Base-by-base conservation (phyloP, 2,888 invertebrate species). In the Halictus quadricinctus region DNA sequence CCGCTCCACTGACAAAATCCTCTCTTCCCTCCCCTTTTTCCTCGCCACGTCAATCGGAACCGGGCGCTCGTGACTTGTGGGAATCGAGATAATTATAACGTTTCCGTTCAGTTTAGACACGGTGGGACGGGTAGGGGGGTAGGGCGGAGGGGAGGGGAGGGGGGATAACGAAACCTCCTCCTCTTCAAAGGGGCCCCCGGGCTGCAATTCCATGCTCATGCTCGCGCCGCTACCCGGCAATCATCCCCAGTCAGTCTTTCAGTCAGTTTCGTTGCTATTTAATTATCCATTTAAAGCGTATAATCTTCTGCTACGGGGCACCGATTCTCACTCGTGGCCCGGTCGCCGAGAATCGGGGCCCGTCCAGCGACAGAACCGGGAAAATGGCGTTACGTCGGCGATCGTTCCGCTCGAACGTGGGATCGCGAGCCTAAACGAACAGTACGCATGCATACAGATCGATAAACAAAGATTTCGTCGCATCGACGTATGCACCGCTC, bases 251-350 rank as follows among this genome's bases (percentile, higher is more conserved):
- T 93, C 94, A 94, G 93, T 94, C 94, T 94, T 94, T 94, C 94
- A 94, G 94, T 94, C 94, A 94, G 94, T 94, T 94, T 93, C 92
- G 93, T 94, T 94, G 93, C 94, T 94, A 94, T 94, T 94, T 94
- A 94, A 94, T 94, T 94, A 94, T 94, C 94, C 94, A 94, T 94
- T 94, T 94, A 94, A 94, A 94, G 91, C 93, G 92, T 94, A 92
- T 94, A 94, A 94, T 94, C 93, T 94, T 93, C 93, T 93, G 90
- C 90, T 90, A 88, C 87, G 87, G 88, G 88, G 88, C 85, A 85
- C 87, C 88, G 86, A 88, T 88, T 84, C 87, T 43, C 77, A 84
- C 85, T 83, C 88, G 88, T 88, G 88, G 81, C 84, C 43, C 43
- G 69, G 41, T 54, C 46, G 72, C 41, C 70, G 41, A 69, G 66